Evolutionary conservation across 2,113 vertebrate genomes (phyloP), one percentile per base, ranked within the genome.

Genomic region (Siniperca chuatsi): DNA sequence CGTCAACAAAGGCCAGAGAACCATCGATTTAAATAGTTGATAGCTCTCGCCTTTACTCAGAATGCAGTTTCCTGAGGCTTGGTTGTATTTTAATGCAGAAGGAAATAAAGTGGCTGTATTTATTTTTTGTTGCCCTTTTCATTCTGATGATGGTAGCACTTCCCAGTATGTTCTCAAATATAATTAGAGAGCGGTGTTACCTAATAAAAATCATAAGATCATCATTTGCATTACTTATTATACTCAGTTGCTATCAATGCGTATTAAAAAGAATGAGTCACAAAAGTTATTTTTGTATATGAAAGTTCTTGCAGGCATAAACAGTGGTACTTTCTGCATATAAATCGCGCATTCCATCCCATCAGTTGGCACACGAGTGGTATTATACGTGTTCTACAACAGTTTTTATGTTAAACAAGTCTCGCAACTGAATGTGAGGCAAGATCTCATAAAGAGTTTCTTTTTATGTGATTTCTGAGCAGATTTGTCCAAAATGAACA

Each of bases 1-100:
- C 57, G 4, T 88, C 83, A 86, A 88, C 89, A 92, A 89, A 90
- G 87, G 76, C 85, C 88, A 88, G 81, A 35, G 55, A 81, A 67
- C 23, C 81, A 74, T 90, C 55, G 37, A 91, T 84, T 29, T 86
- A 76, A 75, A 75, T n/a, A 71, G 67, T 0, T 75, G 75, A 90
- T 81, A 67, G 33, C 80, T 55, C 52, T 67, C 23, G 40, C 60
- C 15, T 72, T 76, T 6, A 11, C 68, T 58, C 2, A 4, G 69
- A 78, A 71, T 44, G 66, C 68, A 44, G 55, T 62, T 83, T 82
- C 57, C 71, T 57, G 42, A 25, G 18, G 46, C 33, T 20, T 3
- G 35, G 16, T 46, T 65, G 42, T 25, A 29, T 82, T 72, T 3
- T n/a, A 50, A 68, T 35, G 46, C 64, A 42, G 20, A 13, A 3